Evolutionary conservation across 2,888 invertebrate species (phyloP), one percentile per base, ranked within the genome.

Genomic region (Tanypteryx hageni): DNA sequence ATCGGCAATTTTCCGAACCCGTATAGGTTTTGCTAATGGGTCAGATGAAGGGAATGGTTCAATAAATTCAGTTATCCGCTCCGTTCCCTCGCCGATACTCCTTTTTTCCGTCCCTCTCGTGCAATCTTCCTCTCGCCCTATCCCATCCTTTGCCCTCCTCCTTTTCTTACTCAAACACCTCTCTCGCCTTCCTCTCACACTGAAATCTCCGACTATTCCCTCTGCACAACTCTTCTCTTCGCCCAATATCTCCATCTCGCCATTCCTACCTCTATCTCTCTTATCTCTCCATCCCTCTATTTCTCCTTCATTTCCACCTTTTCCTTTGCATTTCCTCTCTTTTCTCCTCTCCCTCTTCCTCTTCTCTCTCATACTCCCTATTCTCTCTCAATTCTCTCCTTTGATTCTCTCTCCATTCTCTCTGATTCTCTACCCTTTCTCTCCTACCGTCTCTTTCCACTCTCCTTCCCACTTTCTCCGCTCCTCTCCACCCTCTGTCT

Each of bases 221-320:
- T 18, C 82, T 13, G 16, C 11, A 14, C 82, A 10, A 11, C 31
- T 82, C 31, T 82, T 44, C 82, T n/a, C 27, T 44, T 13, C 82
- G n/a, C 16, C 82, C 14, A 0, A 4, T 31, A 14, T 13, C 14
- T 27, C 44, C 82, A 31, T 7, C 31, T 31, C 31, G 4, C 5
- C 44, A 14, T 31, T 27, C 31, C n/a, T n/a, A n/a, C n/a, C n/a
- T n/a, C n/a, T n/a, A n/a, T 92, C 56, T 1, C 64, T 57, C 58
- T 44, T 44, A 14, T 27, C 68, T 22, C 14, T 22, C n/a, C 91
- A 92, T n/a, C 92, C 92, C 92, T 64, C 92, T 92, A 64, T 76
- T 83, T 86, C 56, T 82, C 93, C 91, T 86, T 92, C 92, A 92
- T 92, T 92, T 92, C 92, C 93, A 93, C 92, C 93, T 93, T 92